Base-by-base conservation (phyloP, 2,797 vertebrate genomes). In the Silurus lanzhouensis region DNA sequence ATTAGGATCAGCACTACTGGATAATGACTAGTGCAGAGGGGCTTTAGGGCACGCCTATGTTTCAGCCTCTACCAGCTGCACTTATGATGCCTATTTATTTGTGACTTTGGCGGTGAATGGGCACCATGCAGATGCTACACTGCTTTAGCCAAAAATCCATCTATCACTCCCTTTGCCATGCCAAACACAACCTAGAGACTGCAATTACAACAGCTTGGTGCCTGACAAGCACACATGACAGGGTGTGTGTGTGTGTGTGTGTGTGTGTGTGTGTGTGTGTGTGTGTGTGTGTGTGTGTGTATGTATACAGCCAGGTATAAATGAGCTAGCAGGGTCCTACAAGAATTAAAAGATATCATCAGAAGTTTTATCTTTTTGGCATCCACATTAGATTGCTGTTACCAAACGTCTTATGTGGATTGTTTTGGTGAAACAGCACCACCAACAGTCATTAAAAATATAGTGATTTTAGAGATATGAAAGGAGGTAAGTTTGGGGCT, bases 21-120 rank as follows among this genome's bases (percentile, higher is more conserved):
- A 57, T 84, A 87, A 87, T 87, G 86, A 84, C 86, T 81, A 70
- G 70, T 70, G 61, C 71, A 76, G 61, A 81, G 46, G 70, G 77
- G 77, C 12, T 44, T 58, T 68, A 75, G 61, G 77, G 82, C 76
- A 87, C 31, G 44, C 55, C 55, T 81, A 31, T 61, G 70, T 68
- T 68, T 22, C 77, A 61, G 19, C 44, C 78, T 81, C 19, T 67
- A 68, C 66, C 82, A 87, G 82, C 81, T 83, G 85, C 82, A 86
- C 81, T 64, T 74, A 72, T 57, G 61, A 70, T 83, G 74, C 80
- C 46, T 79, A 64, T 74, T 80, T 78, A 79, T 80, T 87, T 80
- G 67, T 87, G 76, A 19, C 66, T 83, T 71, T 72, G 75, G 82
- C n/a, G 17, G 76, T 13, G 46, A 66, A 31, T 46, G 60, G 76